Percentiles rank a stretch among this genome's conserved stretches.
Conservation (phyloP, 2,888 invertebrate species). For the Smittia aterrima region DNA sequence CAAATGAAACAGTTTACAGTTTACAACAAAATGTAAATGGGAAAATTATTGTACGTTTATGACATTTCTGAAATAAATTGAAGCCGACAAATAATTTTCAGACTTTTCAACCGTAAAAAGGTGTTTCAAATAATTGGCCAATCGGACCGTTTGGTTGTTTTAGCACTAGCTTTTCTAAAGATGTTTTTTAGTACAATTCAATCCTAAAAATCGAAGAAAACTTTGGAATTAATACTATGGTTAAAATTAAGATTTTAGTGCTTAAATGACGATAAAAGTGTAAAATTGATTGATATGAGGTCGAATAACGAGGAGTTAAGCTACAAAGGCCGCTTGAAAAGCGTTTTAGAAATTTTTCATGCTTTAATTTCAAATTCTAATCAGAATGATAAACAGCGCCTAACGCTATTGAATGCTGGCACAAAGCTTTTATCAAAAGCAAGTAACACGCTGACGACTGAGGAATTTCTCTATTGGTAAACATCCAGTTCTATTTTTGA, state of each 20-base stretch:
- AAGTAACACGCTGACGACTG: conserved; percentile 63
- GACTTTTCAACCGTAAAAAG: no score
- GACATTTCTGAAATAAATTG: no score
- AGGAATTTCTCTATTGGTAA: conserved; percentile 82
- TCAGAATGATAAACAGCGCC: conserved; percentile 69
- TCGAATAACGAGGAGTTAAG: conserved; percentile 23
- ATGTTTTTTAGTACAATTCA: no score
- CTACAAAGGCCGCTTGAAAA: neutral
- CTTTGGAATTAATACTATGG: neutral
- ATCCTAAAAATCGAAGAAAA: neutral
- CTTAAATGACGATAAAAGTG: conserved; percentile 1
- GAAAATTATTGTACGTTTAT: no score
- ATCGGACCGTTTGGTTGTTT: no score
- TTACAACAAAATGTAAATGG: no score
- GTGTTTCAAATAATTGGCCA: no score
- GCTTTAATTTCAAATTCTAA: conserved; percentile 33
- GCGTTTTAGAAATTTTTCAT: conserved; percentile 35
- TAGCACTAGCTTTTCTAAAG: no score
- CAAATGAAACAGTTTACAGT: no score
- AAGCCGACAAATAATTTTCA: no score
- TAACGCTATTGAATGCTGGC: conserved; percentile 85
- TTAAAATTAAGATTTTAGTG: conserved; percentile 8
- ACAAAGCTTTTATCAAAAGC: conserved; percentile 67
- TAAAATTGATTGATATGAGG: conserved; percentile 38
- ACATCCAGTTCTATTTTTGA: conserved; percentile 45